A percentile compares a stretch with the other conserved stretches of the same genome.
Conservation (phyloP, 2,888 invertebrate genomes). For the Drosophila atripex region DNA sequence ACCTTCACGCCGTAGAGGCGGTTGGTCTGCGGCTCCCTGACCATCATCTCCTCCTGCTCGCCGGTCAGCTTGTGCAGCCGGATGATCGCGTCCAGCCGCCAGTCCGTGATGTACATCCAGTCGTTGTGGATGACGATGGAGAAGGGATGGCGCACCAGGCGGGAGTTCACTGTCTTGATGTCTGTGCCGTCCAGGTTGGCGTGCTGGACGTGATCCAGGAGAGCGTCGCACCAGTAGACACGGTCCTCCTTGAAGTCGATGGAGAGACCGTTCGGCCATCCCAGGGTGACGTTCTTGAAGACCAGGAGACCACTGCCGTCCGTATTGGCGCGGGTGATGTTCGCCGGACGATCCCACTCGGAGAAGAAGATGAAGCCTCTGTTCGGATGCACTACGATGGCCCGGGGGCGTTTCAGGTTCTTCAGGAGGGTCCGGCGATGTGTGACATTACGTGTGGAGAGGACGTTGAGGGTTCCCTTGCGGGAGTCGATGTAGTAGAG, state of each 20-base stretch:
- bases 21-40: slow-evolving; percentile 95
- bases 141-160: slow-evolving; percentile 94
- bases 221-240: slow-evolving; percentile 98
- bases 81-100: slow-evolving; percentile 97
- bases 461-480: slow-evolving; percentile 96
- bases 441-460: slow-evolving; percentile 93
- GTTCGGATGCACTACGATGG: slow-evolving; percentile 98
- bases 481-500: slow-evolving; percentile 97
- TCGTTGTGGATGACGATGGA: slow-evolving; percentile 95
- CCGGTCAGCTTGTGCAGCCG: slow-evolving; percentile 95
- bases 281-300: slow-evolving; percentile 95
- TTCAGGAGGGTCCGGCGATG: slow-evolving; percentile 92
- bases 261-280: slow-evolving; percentile 98
- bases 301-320: slow-evolving; percentile 95
- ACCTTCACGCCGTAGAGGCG: slow-evolving; percentile 96
- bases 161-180: slow-evolving; percentile 94
- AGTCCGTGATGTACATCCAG: slow-evolving; percentile 98
- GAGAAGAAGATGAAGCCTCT: slow-evolving; percentile 97
- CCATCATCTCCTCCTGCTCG: slow-evolving; percentile 93
- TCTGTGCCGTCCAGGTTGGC: slow-evolving; percentile 95
- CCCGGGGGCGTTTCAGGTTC: slow-evolving; percentile 95
- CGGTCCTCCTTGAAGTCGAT: slow-evolving; percentile 95
- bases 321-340: slow-evolving; percentile 95
- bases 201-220: slow-evolving; percentile 97
- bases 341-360: slow-evolving; percentile 98